phyloP scores from a whole-genome alignment of 30 jellyfish, hydroid and myxozoan species.

The Hydractinia symbiolongicarpus region DNA sequence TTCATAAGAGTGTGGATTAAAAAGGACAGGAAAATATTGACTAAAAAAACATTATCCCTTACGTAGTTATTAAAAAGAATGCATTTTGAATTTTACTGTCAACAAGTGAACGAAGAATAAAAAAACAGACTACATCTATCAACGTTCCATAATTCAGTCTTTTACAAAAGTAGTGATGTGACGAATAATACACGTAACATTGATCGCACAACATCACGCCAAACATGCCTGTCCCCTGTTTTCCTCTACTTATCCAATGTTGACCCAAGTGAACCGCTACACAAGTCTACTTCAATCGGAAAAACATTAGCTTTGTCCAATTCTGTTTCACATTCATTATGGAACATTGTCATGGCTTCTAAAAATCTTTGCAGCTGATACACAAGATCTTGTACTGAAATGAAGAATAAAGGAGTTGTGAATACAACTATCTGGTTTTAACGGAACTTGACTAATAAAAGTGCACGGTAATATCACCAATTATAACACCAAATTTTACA shows the following conservation, averaged over 20 bases:
- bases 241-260: conserved; percentile 18
- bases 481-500: background rate
- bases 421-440: background rate
- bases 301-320: conserved; percentile 81
- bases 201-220: too few species aligned
- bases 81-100: too few species aligned
- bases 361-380: conserved; percentile 78
- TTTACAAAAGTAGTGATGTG: too few species aligned
- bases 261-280: conserved; percentile 67
- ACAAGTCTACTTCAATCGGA: conserved; percentile 94
- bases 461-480: background rate
- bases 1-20: too few species aligned
- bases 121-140: too few species aligned
- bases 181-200: too few species aligned
- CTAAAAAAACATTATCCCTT: too few species aligned
- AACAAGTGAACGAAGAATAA: too few species aligned
- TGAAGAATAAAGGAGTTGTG: background rate
- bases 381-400: conserved; percentile 92
- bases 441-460: background rate
- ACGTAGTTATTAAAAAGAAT: too few species aligned
- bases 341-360: conserved; percentile 86
- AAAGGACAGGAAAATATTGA: too few species aligned
- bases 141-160: too few species aligned
- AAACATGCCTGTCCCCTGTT: background rate
- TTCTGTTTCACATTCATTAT: conserved; percentile 82